Percentiles rank a stretch among this genome's conserved stretches.
Evolutionary conservation across 2,888 invertebrate species (phyloP).

Genomic region (Thereva unica): DNA sequence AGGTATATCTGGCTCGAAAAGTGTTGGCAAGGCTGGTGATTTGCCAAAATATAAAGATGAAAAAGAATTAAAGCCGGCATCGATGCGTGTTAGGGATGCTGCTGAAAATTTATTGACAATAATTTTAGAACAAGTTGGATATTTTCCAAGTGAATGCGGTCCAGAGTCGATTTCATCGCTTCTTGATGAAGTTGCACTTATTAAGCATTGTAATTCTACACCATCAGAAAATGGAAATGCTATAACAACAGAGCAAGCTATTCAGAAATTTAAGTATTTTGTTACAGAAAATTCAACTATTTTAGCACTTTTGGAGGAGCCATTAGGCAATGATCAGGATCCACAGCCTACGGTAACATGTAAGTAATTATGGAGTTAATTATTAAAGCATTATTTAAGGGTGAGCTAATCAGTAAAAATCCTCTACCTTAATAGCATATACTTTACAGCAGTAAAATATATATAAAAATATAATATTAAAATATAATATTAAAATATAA

Average conservation of each 20-base stretch:
- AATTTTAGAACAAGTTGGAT: slow-evolving; percentile 88
- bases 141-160: slow-evolving; percentile 82
- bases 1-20: slow-evolving; percentile 95
- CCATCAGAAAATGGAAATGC: slow-evolving; percentile 50
- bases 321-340: slow-evolving; percentile 89
- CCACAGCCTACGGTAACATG: slow-evolving; percentile 87
- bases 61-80: slow-evolving; percentile 94
- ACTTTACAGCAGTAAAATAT: too few relatives aligned
- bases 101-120: slow-evolving; percentile 91
- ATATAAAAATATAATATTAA: too few relatives aligned
- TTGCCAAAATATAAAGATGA: slow-evolving; percentile 91
- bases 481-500: too few relatives aligned
- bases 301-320: slow-evolving; percentile 87
- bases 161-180: slow-evolving; percentile 84
- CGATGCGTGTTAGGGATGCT: slow-evolving; percentile 96
- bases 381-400: not conserved
- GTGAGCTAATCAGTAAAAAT: not conserved
- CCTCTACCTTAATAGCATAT: too few relatives aligned
- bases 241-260: slow-evolving; percentile 61
- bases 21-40: slow-evolving; percentile 83
- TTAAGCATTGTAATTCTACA: slow-evolving; percentile 73
- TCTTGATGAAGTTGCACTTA: slow-evolving; percentile 82
- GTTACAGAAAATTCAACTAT: slow-evolving; percentile 89
- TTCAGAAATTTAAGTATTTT: slow-evolving; percentile 81
- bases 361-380: slow-evolving; percentile 48